Percentiles rank a stretch among this genome's conserved stretches.
Conservation (phyloP, 2,797 vertebrate genomes). For the Siniperca obscura region DNA sequence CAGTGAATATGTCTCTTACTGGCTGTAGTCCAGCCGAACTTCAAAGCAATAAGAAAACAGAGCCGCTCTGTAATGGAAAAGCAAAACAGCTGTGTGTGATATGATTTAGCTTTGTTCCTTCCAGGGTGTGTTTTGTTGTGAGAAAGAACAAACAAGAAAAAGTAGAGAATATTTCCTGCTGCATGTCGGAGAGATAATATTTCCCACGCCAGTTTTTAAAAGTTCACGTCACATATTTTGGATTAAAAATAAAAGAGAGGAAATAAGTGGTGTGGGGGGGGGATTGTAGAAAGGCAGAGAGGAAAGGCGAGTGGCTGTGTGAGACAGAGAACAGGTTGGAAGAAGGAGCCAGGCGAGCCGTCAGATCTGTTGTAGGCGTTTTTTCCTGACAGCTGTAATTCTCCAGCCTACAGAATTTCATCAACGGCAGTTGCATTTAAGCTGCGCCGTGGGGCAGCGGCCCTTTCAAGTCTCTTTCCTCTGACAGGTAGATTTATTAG, state of each 20-base stretch:
- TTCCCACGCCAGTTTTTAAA: constrained; percentile 66
- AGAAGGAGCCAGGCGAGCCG: constrained; percentile 71
- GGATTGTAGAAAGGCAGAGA: neutral
- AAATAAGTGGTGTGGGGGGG: constrained; percentile 1
- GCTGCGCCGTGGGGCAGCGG: constrained; percentile 94
- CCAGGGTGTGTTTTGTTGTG: constrained; percentile 46
- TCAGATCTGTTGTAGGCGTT: constrained; percentile 98
- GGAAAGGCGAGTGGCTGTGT: constrained; percentile 27
- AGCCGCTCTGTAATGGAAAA: constrained; percentile 71
- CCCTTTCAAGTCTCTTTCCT: constrained; percentile 96
- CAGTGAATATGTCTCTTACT: constrained; percentile 77
- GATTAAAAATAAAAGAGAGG: constrained; percentile 42
- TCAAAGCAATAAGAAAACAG: constrained; percentile 74
- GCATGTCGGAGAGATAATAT: constrained; percentile 40
- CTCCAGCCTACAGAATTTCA: constrained; percentile 99
- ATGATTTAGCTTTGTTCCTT: constrained; percentile 67
- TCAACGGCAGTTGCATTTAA: constrained; percentile 99
- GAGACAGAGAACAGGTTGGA: constrained; percentile 72
- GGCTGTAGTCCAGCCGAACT: constrained; percentile 68
- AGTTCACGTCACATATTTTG: constrained; percentile 66
- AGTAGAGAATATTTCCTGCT: constrained; percentile 47
- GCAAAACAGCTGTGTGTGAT: constrained; percentile 73
- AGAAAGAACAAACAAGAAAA: constrained; percentile 61
- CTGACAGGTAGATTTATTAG: constrained; percentile 99
- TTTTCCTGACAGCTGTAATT: constrained; percentile 99